phyloP scores from a whole-genome alignment of 1,140 invertebrate species.

The Bilobella aurantiaca region DNA sequence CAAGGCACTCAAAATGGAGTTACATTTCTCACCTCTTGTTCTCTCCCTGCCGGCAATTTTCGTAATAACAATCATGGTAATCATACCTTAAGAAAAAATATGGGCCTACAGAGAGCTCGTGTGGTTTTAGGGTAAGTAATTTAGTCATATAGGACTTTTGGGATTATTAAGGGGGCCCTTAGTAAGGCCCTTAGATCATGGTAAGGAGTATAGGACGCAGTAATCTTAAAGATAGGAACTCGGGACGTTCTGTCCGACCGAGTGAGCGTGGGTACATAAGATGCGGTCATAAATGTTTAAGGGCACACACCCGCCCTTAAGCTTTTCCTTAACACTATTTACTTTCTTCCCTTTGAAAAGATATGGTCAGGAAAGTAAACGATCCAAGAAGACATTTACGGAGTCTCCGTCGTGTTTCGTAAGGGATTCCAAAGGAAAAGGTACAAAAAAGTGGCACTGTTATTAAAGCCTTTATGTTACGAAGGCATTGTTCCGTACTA shows the following conservation, averaged over 20 bases:
- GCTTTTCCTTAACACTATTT: conserved; percentile 3
- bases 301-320: background rate
- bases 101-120: too few species aligned
- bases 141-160: conserved; percentile 3
- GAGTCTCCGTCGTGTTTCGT: background rate
- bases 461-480: too few species aligned
- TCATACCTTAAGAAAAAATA: background rate
- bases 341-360: background rate
- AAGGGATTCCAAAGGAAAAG: background rate
- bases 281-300: background rate
- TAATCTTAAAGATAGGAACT: background rate
- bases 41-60: conserved; percentile 3
- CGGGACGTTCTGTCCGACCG: too few species aligned
- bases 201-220: background rate
- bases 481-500: too few species aligned
- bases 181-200: background rate
- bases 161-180: too few species aligned
- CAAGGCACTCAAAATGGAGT: conserved; percentile 7
- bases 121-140: background rate
- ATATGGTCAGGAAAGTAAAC: conserved; percentile 1
- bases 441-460: background rate
- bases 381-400: background rate
- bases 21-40: conserved; percentile 4
- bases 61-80: background rate
- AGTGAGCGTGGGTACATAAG: too few species aligned